Conservation (phyloP, 2,888 invertebrate genomes). For the Nymphalis polychloros region DNA sequence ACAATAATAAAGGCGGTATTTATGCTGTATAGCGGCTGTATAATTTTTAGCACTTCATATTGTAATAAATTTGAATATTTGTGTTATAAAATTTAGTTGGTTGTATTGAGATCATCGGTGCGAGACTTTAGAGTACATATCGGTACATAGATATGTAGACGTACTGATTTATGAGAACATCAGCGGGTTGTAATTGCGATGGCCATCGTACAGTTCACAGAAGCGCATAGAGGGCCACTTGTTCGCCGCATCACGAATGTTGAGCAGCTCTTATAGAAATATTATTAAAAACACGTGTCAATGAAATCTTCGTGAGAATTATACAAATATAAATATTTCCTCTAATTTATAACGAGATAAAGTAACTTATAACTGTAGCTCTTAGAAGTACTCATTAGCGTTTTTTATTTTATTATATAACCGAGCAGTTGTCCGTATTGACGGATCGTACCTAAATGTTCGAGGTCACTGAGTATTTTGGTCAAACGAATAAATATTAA, state of each 20-base stretch:
- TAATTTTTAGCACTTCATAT: constrained; percentile 17
- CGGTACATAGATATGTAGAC: constrained; percentile 27
- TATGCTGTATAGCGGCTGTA: constrained; percentile 15
- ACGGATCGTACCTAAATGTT: constrained; percentile 58
- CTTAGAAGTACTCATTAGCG: background rate
- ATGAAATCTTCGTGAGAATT: constrained; percentile 29
- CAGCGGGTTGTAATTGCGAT: constrained; percentile 51
- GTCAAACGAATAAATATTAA: constrained; percentile 73
- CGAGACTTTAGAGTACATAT: constrained; percentile 22
- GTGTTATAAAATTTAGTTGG: constrained; percentile 8
- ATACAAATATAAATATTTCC: constrained; percentile 28
- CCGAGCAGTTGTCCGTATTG: background rate
- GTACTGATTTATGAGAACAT: constrained; percentile 61
- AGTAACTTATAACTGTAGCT: background rate
- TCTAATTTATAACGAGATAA: constrained; percentile 19
- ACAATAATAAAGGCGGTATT: constrained; percentile 16
- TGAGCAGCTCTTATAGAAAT: constrained; percentile 68
- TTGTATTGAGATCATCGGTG: constrained; percentile 14
- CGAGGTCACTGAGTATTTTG: constrained; percentile 66
- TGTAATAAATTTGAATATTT: constrained; percentile 21
- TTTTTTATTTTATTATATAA: background rate
- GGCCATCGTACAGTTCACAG: constrained; percentile 70
- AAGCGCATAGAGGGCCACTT: constrained; percentile 72
- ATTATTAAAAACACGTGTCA: constrained; percentile 74
- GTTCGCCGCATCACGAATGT: constrained; percentile 61